Evolutionary conservation across 2,113 vertebrate genomes (phyloP).

Genomic region (Lophotis ruficrista): DNA sequence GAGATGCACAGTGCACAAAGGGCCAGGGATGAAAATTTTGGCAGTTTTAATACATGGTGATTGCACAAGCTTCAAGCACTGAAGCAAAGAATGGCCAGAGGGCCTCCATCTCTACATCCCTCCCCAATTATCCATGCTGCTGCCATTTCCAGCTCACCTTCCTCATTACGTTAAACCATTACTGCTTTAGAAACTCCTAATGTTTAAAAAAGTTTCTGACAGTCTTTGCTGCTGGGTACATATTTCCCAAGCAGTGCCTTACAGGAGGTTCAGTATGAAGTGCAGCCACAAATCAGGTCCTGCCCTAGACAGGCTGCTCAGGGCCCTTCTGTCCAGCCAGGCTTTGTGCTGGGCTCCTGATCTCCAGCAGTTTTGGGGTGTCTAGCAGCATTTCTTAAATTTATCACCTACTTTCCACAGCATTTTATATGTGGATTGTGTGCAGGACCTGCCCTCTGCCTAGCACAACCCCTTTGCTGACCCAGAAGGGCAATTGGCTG

Average conservation of each 20-base stretch:
- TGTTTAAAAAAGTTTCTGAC: neutral
- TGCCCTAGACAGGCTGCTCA: neutral
- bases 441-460: neutral
- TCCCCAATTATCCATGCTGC: neutral
- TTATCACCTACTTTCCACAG: neutral
- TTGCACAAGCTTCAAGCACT: neutral
- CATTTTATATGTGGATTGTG: neutral
- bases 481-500: neutral
- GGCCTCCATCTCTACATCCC: neutral
- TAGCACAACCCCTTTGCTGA: neutral
- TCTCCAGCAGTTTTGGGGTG: neutral
- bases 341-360: neutral
- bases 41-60: neutral
- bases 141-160: neutral
- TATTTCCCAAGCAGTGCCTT: neutral
- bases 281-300: neutral
- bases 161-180: neutral
- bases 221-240: neutral
- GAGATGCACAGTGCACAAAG: neutral
- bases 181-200: neutral
- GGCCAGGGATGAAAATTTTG: neutral
- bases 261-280: neutral
- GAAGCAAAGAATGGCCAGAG: neutral
- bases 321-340: neutral
- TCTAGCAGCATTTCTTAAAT: neutral